Percentiles rank a stretch among this genome's conserved stretches.
These are phyloP conservation scores for Dolichopus griseipennis DNA, from an alignment of 2,888 invertebrate genomes.

Conservation along the genomic window DNA sequence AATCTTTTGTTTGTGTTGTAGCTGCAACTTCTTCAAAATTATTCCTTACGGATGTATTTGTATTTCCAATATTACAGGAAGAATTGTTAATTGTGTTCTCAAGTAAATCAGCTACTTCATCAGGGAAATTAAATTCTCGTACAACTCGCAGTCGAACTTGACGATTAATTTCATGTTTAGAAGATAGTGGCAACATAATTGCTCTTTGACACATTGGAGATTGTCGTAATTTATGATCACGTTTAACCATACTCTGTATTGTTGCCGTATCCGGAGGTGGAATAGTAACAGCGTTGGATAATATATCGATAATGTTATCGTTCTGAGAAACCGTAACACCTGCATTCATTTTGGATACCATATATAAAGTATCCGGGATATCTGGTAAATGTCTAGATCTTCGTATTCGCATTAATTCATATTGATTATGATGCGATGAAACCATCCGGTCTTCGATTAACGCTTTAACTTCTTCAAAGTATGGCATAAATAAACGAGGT, in stretches of 20 bases:
- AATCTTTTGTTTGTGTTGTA: constrained; percentile 34
- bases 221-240: constrained; percentile 73
- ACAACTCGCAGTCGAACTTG: constrained; percentile 82
- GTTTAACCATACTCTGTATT: constrained; percentile 69
- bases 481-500: constrained; percentile 87
- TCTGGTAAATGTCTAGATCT: constrained; percentile 65
- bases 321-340: constrained; percentile 28
- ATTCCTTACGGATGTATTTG: constrained; percentile 22
- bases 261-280: constrained; percentile 71
- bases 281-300: constrained; percentile 56
- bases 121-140: constrained; percentile 88
- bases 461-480: constrained; percentile 87
- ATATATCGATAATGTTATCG: constrained; percentile 53
- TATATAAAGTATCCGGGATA: constrained; percentile 90
- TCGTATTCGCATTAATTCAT: constrained; percentile 60
- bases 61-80: constrained; percentile 23
- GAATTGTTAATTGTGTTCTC: constrained; percentile 46
- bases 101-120: constrained; percentile 71
- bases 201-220: constrained; percentile 74
- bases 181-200: constrained; percentile 62
- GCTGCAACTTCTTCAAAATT: constrained; percentile 31
- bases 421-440: constrained; percentile 62
- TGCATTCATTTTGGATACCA: constrained; percentile 52
- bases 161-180: constrained; percentile 65
- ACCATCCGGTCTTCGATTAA: constrained; percentile 75